phyloP scores from a whole-genome alignment of 2,113 vertebrate species.

The Pipa parva region DNA sequence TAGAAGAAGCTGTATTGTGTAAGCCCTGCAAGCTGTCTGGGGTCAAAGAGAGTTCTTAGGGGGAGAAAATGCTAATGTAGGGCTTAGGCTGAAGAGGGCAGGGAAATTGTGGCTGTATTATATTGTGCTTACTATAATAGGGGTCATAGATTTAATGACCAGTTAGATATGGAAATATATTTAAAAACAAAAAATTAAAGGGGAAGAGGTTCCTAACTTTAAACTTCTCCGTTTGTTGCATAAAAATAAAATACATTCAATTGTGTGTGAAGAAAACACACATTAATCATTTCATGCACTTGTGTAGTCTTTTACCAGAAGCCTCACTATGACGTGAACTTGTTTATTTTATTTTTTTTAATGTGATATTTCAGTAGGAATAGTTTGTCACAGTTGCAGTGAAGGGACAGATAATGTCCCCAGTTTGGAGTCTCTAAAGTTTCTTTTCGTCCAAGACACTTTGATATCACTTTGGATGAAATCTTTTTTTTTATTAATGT shows the following conservation, averaged over 20 bases:
- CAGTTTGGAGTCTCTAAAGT: conserved; percentile 5
- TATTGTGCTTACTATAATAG: conserved; percentile 25
- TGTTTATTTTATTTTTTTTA: conserved; percentile 11
- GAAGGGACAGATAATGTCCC: not conserved
- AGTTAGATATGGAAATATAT: conserved; percentile 13
- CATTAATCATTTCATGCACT: conserved; percentile 39
- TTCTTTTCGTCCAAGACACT: conserved; percentile 6
- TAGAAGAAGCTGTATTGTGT: conserved; percentile 8
- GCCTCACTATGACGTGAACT: conserved; percentile 10
- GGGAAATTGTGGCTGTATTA: conserved; percentile 9
- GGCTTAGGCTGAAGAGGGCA: conserved; percentile 9
- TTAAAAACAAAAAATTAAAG: conserved; percentile 20
- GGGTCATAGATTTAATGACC: conserved; percentile 17
- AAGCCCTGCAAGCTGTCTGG: conserved; percentile 25
- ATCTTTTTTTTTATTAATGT: conserved; percentile 32
- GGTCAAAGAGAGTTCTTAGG: conserved; percentile 29
- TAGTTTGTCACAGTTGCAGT: conserved; percentile 7
- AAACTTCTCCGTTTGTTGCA: not conserved
- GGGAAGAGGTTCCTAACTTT: conserved; percentile 11
- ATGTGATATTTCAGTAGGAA: conserved; percentile 15
- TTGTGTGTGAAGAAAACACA: not conserved
- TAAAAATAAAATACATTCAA: conserved; percentile 5
- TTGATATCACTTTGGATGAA: conserved; percentile 16
- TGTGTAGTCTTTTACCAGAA: conserved; percentile 31
- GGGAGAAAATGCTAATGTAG: conserved; percentile 34